Evolutionary conservation across 2,888 invertebrate species (phyloP).

Genomic region (Cyrtodaria siliqua): DNA sequence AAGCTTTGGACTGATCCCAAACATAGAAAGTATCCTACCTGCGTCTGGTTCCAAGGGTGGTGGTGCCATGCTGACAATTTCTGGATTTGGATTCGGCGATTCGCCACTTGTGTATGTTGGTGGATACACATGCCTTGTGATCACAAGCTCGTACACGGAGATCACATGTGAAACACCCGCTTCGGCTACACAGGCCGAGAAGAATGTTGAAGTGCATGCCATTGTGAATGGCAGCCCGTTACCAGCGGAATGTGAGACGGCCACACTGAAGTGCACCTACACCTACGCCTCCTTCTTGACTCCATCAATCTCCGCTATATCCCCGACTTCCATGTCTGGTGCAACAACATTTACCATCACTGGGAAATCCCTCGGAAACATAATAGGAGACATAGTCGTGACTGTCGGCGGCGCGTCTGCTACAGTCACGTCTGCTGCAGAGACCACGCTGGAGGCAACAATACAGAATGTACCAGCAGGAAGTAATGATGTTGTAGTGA

Average conservation of each 20-base stretch:
- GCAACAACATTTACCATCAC: slow-evolving; percentile 63
- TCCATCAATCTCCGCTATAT: slow-evolving; percentile 56
- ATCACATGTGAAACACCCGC: slow-evolving; percentile 54
- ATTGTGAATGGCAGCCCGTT: slow-evolving; percentile 42
- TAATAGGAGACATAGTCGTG: slow-evolving; percentile 55
- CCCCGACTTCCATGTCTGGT: slow-evolving; percentile 55
- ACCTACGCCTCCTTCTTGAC: slow-evolving; percentile 62
- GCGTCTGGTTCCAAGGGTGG: slow-evolving; percentile 61
- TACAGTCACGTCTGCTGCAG: slow-evolving; percentile 44
- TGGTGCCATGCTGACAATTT: slow-evolving; percentile 60
- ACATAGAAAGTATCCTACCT: slow-evolving; percentile 60
- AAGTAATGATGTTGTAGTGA: slow-evolving; percentile 62
- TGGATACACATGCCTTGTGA: slow-evolving; percentile 61
- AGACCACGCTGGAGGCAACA: slow-evolving; percentile 65
- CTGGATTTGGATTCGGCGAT: slow-evolving; percentile 69
- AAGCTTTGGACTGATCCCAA: slow-evolving; percentile 64
- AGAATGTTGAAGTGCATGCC: slow-evolving; percentile 47
- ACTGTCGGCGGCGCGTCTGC: slow-evolving; percentile 73
- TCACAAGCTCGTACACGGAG: slow-evolving; percentile 60
- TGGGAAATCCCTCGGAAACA: slow-evolving; percentile 62
- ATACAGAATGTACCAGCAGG: slow-evolving; percentile 70
- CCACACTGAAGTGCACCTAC: slow-evolving; percentile 50
- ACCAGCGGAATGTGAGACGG: slow-evolving; percentile 57
- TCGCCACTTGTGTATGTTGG: slow-evolving; percentile 56
- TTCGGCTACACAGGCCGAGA: slow-evolving; percentile 33